Conservation (phyloP, 1,140 invertebrate genomes). For the Plodia interpunctella region DNA sequence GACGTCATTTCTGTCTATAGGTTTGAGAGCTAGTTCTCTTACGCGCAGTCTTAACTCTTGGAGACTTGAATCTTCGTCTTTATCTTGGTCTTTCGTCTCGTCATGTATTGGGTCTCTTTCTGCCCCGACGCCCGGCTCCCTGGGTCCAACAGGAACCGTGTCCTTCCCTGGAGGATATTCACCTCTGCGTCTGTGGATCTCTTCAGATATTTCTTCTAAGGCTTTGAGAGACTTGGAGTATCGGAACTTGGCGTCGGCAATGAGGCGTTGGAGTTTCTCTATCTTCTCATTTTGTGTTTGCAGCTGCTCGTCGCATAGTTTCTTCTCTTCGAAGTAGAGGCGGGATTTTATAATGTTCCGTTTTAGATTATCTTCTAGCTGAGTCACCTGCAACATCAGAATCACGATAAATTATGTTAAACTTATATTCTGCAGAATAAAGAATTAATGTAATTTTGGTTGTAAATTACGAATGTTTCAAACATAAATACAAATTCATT, state of each 20-base stretch:
- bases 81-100: conserved; percentile 50
- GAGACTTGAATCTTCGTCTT: conserved; percentile 66
- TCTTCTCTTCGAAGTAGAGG: conserved; percentile 96
- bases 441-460: too few relatives aligned
- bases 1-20: conserved; percentile 79
- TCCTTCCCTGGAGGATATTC: conserved; percentile 67
- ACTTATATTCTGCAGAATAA: too few relatives aligned
- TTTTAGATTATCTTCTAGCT: conserved; percentile 86
- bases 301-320: conserved; percentile 92
- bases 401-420: background rate
- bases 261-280: conserved; percentile 86
- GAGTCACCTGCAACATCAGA: conserved; percentile 76
- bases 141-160: conserved; percentile 78
- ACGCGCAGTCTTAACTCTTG: conserved; percentile 78
- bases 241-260: conserved; percentile 87
- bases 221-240: conserved; percentile 92
- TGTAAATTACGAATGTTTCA: too few relatives aligned
- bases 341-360: conserved; percentile 90
- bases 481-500: too few relatives aligned
- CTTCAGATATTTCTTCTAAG: conserved; percentile 94
- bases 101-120: conserved; percentile 81
- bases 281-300: conserved; percentile 93
- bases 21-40: conserved; percentile 79
- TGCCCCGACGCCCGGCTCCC: conserved; percentile 94
- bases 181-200: conserved; percentile 86